Base-by-base conservation (phyloP, 2,113 vertebrate genomes). In the Notarius lentiginosus region DNA sequence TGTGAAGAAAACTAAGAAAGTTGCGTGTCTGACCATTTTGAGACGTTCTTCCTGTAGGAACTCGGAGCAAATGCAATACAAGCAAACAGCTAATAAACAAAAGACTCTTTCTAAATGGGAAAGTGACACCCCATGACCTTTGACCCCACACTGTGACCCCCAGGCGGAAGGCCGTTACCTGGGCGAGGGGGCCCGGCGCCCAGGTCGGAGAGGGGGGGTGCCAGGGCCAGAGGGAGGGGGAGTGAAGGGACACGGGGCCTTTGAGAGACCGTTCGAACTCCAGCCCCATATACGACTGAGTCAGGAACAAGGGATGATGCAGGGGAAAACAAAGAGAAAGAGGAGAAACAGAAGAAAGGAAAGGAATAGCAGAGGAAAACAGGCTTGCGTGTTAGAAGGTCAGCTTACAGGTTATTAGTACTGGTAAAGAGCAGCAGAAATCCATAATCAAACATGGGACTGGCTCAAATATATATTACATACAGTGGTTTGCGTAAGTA, bases 251-350 rank as follows among this genome's bases (percentile, higher is more conserved):
- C 90, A 84, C 73, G 92, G 87, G 80, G 91, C 77, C 88, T 92
- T 93, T 86, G 93, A 91, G 34, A 91, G 89, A 8, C 93, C 90
- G 6, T 93, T 92, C 60, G 89, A 88, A 53, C 93, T 93, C 93
- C 94, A 92, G 58, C 92, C 93, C 91, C 91, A 94, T 41, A 92
- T 88, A 82, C 93, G 93, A 90, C 94, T 94, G 90, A 61, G 82
- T 49, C 83, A 22, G 49, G 70, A 79, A 55, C 58, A 72, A 61
- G 84, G 87, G 51, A 70, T 63, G 77, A 34, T 73, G 47, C 61
- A 49, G 30, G 77, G 41, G 68, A 63, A 76, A 49, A 87, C 73
- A 84, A n/a, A 70, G 79, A 77, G 84, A 81, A 86, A 87, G 53
- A 89, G 84, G 75, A 80, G 86, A 75, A 24, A 75, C 10, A 75